Conservation (phyloP, 2,888 invertebrate species). For the Sipha maydis region DNA sequence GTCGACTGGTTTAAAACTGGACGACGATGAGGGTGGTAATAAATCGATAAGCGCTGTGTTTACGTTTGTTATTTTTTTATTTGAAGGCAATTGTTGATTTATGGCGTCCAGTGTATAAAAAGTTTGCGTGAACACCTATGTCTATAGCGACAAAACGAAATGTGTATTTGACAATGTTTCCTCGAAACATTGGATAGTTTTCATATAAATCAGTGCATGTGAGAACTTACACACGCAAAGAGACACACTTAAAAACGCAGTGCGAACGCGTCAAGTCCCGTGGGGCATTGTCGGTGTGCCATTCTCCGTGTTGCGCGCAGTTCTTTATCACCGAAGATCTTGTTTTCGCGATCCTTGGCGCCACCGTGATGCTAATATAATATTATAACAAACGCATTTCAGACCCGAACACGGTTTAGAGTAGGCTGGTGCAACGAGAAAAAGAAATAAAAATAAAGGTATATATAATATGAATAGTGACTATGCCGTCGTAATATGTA, state of each 20-base stretch:
- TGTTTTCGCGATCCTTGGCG: slow-evolving; percentile 52
- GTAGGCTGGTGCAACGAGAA: neutral
- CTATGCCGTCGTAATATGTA: too few relatives aligned
- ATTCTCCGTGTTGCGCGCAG: neutral
- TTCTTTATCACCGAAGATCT: slow-evolving; percentile 34
- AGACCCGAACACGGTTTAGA: slow-evolving; percentile 16
- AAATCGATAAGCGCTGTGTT: slow-evolving; percentile 27
- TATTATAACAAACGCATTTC: slow-evolving; percentile 24
- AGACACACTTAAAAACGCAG: neutral
- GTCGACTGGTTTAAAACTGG: neutral
- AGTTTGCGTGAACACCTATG: neutral
- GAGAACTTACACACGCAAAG: neutral
- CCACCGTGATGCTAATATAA: slow-evolving; percentile 20
- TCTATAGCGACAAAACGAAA: slow-evolving; percentile 16
- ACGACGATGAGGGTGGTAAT: neutral
- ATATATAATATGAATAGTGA: neutral
- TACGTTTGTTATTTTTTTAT: slow-evolving; percentile 31
- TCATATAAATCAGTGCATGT: slow-evolving; percentile 35
- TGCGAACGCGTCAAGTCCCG: neutral
- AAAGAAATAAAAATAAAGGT: slow-evolving; percentile 12
- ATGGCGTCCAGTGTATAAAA: neutral
- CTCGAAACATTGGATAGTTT: slow-evolving; percentile 21
- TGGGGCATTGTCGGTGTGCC: neutral
- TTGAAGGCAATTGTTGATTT: slow-evolving; percentile 15
- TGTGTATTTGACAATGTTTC: slow-evolving; percentile 23